Evolutionary conservation across 2,888 invertebrate species (phyloP), one percentile per base, ranked within the genome.

Genomic region (Blomia tropicalis): DNA sequence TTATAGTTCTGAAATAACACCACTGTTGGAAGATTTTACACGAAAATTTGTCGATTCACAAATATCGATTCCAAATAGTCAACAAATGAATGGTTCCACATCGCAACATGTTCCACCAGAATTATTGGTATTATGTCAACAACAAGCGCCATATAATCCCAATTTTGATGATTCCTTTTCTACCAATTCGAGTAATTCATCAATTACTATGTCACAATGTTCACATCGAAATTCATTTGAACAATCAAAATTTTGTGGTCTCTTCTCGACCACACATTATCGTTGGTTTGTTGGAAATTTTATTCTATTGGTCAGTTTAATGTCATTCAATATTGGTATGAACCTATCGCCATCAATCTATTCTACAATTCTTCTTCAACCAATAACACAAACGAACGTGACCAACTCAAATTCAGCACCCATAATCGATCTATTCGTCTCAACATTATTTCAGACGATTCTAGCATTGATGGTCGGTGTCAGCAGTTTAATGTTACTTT

Each of bases 11-110:
- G 59, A 58, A 23, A 19, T 43, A n/a, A 58, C 59, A n/a, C 59
- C 59, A 32, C 27, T 58, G 25, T 27, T 58, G 32, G 59, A 58
- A 43, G n/a, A 58, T 32, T 58, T 58, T 29, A 58, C 59, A 3
- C 17, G 27, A 22, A 51, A 27, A 3, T 58, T 58, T 43, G 36
- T 58, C 14, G 36, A 58, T 11, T 58, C 59, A 22, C 59, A 58
- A 43, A 17, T 17, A 27, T 29, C 56, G 2, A 30, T 56, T 1
- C 29, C 29, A 31, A 56, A 36, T 25, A 32, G 30, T 31, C 56
- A 56, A 36, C 29, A 23, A 17, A 11, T 56, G 25, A 4, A 7
- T 4, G 23, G 11, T 29, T 23, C 29, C 14, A 36, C 29, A 19
- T 29, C 56, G 31, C 56, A 23, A 14, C 25, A 29, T 30, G 56